Base-by-base conservation (phyloP, 2,888 invertebrate genomes). In the Agrochola macilenta region DNA sequence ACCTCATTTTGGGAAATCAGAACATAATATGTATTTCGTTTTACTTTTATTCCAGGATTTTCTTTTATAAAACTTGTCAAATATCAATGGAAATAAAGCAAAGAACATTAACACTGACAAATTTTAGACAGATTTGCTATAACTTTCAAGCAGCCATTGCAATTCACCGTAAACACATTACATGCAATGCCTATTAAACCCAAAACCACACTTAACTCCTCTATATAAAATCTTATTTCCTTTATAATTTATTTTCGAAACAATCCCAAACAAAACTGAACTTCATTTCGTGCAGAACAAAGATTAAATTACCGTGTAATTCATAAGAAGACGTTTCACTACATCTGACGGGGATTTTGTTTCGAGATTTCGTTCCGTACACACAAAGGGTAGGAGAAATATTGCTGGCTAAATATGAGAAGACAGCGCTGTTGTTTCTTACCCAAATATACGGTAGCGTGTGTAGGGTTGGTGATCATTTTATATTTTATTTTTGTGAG, bases 391-490 rank as follows among this genome's bases (percentile, higher is more conserved):
- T 87, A 85, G 78, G 88, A 91, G 93, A 93, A 92, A 93, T 92
- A 93, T 93, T 93, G 92, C 91, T 83, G 76, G 87, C 89, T 90
- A 91, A 92, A 93, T 92, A 90, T 89, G 89, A 91, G 85, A 84
- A 89, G 93, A 93, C 92, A 92, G 90, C 80, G 83, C 86, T 85
- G 90, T 89, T 92, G 90, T 91, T 91, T 90, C 89, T 89, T 88
- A 89, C 88, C 89, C 88, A 90, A 92, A 92, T 92, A 89, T 89
- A 89, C 86, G 87, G 83, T 79, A 79, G 79, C 79, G 77, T 79
- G 84, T 64, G 52, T 68, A 90, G 91, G 91, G 91, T 39, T 88
- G 83, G 12, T 26, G 17, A 39, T 30, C 30, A 46, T 17, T 66
- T 78, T 78, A 43, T 9, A 30, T 49, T 30, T 30, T 30, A 30